A percentile compares a stretch with the other conserved stretches of the same genome.
These are phyloP conservation scores for Chydorus sphaericus DNA, from an alignment of 2,888 invertebrate genomes.

Conservation along the genomic window DNA sequence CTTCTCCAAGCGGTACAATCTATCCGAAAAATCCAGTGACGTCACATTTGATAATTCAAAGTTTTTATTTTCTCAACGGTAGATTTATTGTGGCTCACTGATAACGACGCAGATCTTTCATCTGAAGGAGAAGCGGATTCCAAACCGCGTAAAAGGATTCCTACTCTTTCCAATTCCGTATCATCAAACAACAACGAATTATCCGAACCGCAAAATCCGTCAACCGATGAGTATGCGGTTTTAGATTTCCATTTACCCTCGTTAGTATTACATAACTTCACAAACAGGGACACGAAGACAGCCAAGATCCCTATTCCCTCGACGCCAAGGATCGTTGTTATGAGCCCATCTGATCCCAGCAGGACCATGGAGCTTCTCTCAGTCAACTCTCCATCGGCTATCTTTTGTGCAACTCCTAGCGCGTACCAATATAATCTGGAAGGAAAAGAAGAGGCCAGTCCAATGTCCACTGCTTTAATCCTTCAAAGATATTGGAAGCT, in stretches of 20 bases:
- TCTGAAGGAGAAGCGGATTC: slow-evolving; percentile 8
- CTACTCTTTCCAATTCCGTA: background rate
- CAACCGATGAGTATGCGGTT: no score
- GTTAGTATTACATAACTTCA: background rate
- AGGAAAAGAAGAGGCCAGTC: background rate
- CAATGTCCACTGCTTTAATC: slow-evolving; percentile 27
- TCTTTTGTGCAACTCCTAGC: background rate
- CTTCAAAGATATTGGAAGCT: slow-evolving; percentile 31
- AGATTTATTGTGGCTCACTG: slow-evolving; percentile 18
- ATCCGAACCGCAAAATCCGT: no score
- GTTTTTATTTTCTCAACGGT: background rate
- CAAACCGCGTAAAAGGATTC: background rate
- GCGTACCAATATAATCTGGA: background rate
- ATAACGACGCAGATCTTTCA: slow-evolving; percentile 11
- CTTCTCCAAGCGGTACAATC: slow-evolving; percentile 13
- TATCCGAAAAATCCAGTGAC: no score
- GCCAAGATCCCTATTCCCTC: background rate
- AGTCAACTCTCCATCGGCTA: background rate
- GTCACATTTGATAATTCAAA: background rate
- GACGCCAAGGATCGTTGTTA: background rate
- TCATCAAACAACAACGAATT: background rate
- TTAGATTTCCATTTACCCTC: background rate
- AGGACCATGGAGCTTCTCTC: background rate
- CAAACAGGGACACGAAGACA: no score
- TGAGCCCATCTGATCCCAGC: background rate